These are phyloP conservation scores for cattle (Bos taurus) DNA, from an alignment of 2,113 vertebrate species.

Conservation along the genomic window ARS-UCD2.0 NC_037357.1:113300001-113300500, in stretches of 20 bases:
- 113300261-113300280: constrained; percentile 65
- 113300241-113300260: constrained; percentile 55
- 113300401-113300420: constrained; percentile 63
- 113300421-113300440: constrained; percentile 48
- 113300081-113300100: neutral
- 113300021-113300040: constrained; percentile 23
- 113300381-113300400: constrained; percentile 48
- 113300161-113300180: constrained; percentile 51
- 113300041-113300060: neutral
- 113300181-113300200: constrained; percentile 64
- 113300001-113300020: neutral
- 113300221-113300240: constrained; percentile 63
- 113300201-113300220: constrained; percentile 61
- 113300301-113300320: constrained; percentile 56
- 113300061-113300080: neutral
- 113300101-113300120: neutral
- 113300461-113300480: constrained; percentile 21
- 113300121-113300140: neutral
- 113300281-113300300: constrained; percentile 50
- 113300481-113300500: constrained; percentile 53
- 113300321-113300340: constrained; percentile 53
- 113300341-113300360: constrained; percentile 48
- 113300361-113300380: constrained; percentile 62
- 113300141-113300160: constrained; percentile 40
- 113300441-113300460: neutral